Evolutionary conservation across 2,113 vertebrate species (phyloP), one percentile per base, ranked within the genome.

Genomic region (Dinomys branickii): DNA sequence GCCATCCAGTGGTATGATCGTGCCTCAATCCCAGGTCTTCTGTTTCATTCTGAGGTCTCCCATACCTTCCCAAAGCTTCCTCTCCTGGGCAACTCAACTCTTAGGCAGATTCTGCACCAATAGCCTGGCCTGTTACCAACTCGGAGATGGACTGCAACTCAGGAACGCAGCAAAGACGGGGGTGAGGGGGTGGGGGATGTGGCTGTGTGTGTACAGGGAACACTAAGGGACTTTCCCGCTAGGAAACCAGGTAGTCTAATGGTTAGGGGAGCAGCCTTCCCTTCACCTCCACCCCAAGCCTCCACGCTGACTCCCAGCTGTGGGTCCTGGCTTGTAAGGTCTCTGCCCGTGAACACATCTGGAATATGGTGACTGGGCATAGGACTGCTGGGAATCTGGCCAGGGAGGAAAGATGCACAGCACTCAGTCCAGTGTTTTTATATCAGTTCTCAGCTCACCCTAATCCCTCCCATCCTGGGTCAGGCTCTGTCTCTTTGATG

Each of bases 161-260:
- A 14, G 58, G 7, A 19, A 24, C 14, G 3, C 9, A 28, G 50
- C 33, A n/a, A 44, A 6, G 4, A 63, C 2, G 26, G 47, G 52
- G 5, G 6, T 24, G 58, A 59, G n/a, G n/a, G 9, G 47, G 47
- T 50, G 47, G 47, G 47, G 47, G 47, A 38, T 4, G n/a, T 7
- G 73, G 44, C 14, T 0, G 38, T 73, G 44, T 30, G 35, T 69
- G 12, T 35, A 19, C 10, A 13, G 33, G 28, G 24, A 22, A 7
- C 38, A 1, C 2, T 9, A 0, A 16, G 41, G 28, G 20, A 33
- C 12, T 7, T n/a, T 2, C 58, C 50, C 3, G 11, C 35, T 19
- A 2, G 4, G 6, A 35, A 59, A 52, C 59, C 22, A 0, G 7
- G 47, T 5, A 9, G 41, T 54, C 33, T 12, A 1, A 11, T 1